Conservation (phyloP, 2,113 vertebrate genomes). For the Eira barbara region DNA sequence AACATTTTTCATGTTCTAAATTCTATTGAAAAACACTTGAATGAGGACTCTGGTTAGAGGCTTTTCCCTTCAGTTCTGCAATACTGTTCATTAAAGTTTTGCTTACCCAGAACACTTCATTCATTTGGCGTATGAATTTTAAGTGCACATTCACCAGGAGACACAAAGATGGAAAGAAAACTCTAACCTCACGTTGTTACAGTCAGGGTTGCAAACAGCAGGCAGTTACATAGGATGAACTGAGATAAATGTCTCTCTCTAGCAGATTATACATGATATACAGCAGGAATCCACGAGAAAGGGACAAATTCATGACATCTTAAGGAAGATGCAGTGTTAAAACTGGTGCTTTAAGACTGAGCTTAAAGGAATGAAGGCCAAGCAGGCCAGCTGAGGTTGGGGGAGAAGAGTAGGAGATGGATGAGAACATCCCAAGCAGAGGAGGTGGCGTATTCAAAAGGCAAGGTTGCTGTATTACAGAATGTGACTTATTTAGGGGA, state of each 20-base stretch:
- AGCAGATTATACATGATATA: not conserved
- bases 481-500: not conserved
- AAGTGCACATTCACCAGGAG: not conserved
- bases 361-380: not conserved
- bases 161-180: not conserved
- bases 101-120: not conserved
- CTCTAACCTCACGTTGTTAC: not conserved
- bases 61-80: not conserved
- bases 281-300: no score
- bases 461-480: not conserved
- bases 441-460: not conserved
- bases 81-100: not conserved
- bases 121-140: not conserved
- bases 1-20: not conserved
- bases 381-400: not conserved
- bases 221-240: not conserved
- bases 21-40: not conserved
- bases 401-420: not conserved
- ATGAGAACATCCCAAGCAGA: not conserved
- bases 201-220: no score
- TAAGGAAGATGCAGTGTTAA: not conserved
- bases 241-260: no score
- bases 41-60: not conserved
- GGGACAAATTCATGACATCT: rapidly evolving
- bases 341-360: not conserved